Percentiles rank a stretch among this genome's conserved stretches.
These are phyloP conservation scores for Drosophila tropicalis DNA, from an alignment of 1,140 invertebrate species.

Conservation along the genomic window DNA sequence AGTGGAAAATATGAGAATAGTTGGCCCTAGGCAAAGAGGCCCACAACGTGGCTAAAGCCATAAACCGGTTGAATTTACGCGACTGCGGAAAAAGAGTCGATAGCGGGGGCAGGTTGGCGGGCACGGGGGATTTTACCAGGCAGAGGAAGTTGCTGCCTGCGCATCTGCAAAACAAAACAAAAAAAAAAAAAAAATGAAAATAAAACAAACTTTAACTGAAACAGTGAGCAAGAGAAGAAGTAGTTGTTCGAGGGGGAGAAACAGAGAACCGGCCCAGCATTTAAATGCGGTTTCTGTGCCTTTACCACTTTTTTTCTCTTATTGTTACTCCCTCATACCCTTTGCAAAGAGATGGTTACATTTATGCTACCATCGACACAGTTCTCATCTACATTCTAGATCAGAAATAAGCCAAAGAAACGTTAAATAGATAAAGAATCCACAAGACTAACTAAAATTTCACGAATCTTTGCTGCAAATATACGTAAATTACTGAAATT, in stretches of 20 bases:
- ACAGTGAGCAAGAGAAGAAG: background rate
- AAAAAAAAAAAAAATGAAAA: constrained; percentile 5
- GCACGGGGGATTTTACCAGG: background rate
- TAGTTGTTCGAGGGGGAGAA: background rate
- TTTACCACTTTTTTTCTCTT: constrained; percentile 28
- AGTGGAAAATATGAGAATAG: constrained; percentile 41
- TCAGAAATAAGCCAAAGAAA: too few species aligned
- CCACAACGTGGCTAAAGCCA: constrained; percentile 57
- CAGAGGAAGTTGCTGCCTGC: constrained; percentile 20
- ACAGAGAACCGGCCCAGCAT: constrained; percentile 41
- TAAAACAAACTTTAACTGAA: constrained; percentile 23
- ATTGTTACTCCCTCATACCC: constrained; percentile 13
- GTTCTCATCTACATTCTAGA: background rate
- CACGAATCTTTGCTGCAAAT: too few species aligned
- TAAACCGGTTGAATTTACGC: constrained; percentile 61
- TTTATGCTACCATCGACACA: background rate
- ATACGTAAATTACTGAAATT: too few species aligned
- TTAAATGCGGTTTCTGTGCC: constrained; percentile 69
- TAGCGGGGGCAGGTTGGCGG: background rate
- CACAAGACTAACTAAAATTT: too few species aligned
- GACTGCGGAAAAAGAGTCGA: constrained; percentile 19
- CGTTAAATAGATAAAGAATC: too few species aligned
- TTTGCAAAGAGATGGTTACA: background rate
- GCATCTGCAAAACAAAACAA: constrained; percentile 63
- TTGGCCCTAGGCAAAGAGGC: constrained; percentile 63